A percentile compares a stretch with the other conserved stretches of the same genome.
These are phyloP conservation scores for Plestiodon gilberti DNA, from an alignment of 2,113 vertebrate species.

Conservation along the genomic window DNA sequence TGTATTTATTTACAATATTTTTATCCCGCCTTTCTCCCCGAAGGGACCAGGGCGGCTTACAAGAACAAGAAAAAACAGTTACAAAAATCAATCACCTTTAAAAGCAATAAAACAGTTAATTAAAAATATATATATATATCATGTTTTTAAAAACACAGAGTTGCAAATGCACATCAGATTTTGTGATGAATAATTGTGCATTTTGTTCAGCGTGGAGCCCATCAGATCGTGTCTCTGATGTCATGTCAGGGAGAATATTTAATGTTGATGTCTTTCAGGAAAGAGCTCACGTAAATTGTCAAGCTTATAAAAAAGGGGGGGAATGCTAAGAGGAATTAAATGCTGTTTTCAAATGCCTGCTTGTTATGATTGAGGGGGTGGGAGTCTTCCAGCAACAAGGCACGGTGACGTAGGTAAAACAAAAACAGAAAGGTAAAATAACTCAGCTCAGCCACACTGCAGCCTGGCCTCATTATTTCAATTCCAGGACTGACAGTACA, in stretches of 20 bases:
- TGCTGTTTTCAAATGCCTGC: not conserved
- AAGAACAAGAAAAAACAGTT: too few relatives aligned
- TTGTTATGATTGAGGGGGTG: not conserved
- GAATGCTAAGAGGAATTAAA: not conserved
- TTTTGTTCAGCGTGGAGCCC: not conserved
- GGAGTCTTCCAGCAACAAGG: not conserved
- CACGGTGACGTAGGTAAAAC: not conserved
- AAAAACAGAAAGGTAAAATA: conserved; percentile 32
- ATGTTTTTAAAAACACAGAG: too few relatives aligned
- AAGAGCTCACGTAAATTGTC: not conserved
- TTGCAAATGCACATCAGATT: not conserved
- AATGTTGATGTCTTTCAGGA: not conserved
- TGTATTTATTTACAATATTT: too few relatives aligned
- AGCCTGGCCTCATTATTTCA: conserved; percentile 78
- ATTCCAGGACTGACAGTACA: conserved; percentile 74
- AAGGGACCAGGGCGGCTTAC: too few relatives aligned
- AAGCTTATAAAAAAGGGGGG: not conserved
- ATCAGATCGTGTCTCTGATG: not conserved
- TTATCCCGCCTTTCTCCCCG: too few relatives aligned
- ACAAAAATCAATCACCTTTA: too few relatives aligned
- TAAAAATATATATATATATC: too few relatives aligned
- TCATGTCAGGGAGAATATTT: not conserved
- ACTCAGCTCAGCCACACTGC: conserved; percentile 41
- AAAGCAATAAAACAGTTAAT: too few relatives aligned
- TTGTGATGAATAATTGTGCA: not conserved